Evolutionary conservation across 2,113 vertebrate species (phyloP), one percentile per base, ranked within the genome.

Genomic region (Balaenoptera acutorostrata): DNA sequence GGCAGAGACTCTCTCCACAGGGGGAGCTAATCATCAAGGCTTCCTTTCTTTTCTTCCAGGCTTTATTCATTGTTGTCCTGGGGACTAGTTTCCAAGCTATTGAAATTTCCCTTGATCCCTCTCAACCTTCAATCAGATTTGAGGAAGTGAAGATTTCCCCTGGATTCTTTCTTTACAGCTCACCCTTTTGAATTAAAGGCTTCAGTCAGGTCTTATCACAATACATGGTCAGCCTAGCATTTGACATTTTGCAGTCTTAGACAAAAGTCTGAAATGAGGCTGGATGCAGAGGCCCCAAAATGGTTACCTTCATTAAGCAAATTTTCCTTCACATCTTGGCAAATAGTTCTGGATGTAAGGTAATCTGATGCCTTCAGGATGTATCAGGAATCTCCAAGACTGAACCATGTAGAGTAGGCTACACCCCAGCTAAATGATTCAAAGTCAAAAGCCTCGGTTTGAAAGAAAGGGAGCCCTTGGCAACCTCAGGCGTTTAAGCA

Each of bases 61-160:
- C 44, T 21, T 41, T 63, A 61, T 21, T 69, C 96, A 95, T 95
- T 97, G 93, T 97, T 95, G 93, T 97, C 68, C 82, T 80, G 39
- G n/a, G 49, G 86, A 95, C 88, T 46, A 72, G 75, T 93, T 97
- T 95, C 89, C 87, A 96, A 93, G 52, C 82, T 74, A 88, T 83
- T 97, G 96, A 95, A 96, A 96, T 96, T 77, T 93, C 68, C 69
- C 80, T 97, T 97, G 72, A 97, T 92, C 85, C 86, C 41, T 93
- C 87, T 93, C 49, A 87, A 86, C 44, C 89, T 93, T 96, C 95
- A 93, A 55, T 97, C 92, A 83, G 69, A 94, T 93, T 96, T 87
- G 63, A 95, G 93, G 86, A 97, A 97, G 95, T 96, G 87, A 93
- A 93, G 80, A 64, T 94, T 96, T 94, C 93, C 94, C 44, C 74